phyloP scores from a whole-genome alignment of 2,113 vertebrate species.

The Indicator maculatus region DNA sequence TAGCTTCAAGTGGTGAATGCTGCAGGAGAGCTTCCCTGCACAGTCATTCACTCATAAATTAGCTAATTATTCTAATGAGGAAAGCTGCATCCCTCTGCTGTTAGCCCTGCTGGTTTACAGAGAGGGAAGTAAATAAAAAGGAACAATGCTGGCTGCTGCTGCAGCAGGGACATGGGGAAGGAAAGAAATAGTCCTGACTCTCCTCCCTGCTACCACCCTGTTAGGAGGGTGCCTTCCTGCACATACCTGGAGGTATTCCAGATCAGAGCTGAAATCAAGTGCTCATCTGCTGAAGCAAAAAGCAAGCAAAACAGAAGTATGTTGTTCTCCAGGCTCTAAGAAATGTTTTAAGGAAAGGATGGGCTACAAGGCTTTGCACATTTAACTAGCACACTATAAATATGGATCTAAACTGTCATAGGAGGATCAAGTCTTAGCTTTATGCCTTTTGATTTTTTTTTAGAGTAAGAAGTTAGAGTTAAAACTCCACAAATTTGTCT shows the following conservation, averaged over 20 bases:
- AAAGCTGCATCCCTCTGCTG: neutral
- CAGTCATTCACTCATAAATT: neutral
- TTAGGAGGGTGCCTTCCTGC: neutral
- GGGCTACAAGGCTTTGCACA: neutral
- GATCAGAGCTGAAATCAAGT: neutral
- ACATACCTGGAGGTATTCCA: neutral
- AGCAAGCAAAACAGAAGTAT: neutral
- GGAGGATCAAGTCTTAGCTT: neutral
- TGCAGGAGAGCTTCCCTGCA: neutral
- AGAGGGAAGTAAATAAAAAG: slow-evolving; percentile 4
- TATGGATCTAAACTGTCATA: neutral
- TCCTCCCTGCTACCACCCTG: neutral
- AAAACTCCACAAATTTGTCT: neutral
- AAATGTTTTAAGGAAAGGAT: neutral
- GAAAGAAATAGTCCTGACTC: slow-evolving; percentile 18
- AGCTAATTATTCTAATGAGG: neutral
- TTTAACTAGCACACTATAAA: rapidly evolving
- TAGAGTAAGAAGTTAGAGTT: neutral
- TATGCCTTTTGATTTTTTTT: neutral
- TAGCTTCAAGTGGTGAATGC: neutral
- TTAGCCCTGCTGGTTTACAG: neutral
- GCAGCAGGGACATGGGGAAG: neutral
- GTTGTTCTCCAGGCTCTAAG: neutral
- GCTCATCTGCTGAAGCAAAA: neutral
- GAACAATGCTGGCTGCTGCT: slow-evolving; percentile 43